These are phyloP conservation scores for Theodoxus fluviatilis DNA, from an alignment of 2,888 invertebrate genomes.

Conservation along the genomic window DNA sequence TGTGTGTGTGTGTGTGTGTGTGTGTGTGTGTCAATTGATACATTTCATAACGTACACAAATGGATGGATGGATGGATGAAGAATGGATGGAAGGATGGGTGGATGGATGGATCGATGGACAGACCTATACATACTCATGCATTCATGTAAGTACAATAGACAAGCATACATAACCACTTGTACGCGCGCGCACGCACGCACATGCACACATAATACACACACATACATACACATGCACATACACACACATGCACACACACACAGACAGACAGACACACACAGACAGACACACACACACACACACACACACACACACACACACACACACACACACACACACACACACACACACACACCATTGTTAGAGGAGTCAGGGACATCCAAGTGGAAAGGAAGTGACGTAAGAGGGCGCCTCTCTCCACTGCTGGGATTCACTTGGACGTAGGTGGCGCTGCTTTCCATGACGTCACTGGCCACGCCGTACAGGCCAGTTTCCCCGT, in stretches of 20 bases:
- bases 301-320: no score
- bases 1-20: constrained; percentile 11
- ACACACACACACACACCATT: no score
- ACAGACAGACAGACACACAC: constrained; percentile 10
- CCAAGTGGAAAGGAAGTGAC: no score
- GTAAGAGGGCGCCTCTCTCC: no score
- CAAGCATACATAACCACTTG: neutral
- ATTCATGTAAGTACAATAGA: neutral
- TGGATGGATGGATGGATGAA: neutral
- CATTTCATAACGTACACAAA: neutral
- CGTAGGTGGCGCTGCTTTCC: no score
- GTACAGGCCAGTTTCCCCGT: no score
- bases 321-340: no score
- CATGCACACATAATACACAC: neutral
- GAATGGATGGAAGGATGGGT: neutral
- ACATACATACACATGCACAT: neutral
- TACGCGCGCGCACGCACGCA: neutral
- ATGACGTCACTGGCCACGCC: no score
- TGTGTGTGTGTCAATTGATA: neutral
- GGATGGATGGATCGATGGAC: neutral
- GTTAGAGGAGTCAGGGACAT: no score
- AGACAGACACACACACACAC: constrained; percentile 18
- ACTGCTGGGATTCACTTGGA: no score
- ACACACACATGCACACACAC: constrained; percentile 3
- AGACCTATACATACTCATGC: neutral